Conservation (phyloP, 2,113 vertebrate genomes). For the Hippocampus barbouri region DNA sequence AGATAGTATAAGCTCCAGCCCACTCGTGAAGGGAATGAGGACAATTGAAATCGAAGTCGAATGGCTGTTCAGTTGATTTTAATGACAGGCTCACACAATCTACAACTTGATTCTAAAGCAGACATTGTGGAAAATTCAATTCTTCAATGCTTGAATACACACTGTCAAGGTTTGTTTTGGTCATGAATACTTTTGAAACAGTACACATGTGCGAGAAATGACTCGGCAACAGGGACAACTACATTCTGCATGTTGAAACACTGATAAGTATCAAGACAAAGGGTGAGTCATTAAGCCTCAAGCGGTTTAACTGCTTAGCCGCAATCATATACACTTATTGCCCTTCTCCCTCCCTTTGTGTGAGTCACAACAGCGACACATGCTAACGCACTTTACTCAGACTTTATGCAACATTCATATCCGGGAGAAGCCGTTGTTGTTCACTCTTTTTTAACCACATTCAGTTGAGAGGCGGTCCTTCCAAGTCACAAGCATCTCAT, state of each 20-base stretch:
- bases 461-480: slow-evolving; percentile 15
- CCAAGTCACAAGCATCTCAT: slow-evolving; percentile 37
- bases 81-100: background rate
- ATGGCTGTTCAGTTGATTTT: background rate
- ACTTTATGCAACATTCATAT: slow-evolving; percentile 34
- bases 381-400: slow-evolving; percentile 22
- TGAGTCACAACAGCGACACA: slow-evolving; percentile 6
- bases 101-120: background rate
- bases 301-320: slow-evolving; percentile 8
- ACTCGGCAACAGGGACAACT: background rate
- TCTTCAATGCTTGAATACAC: background rate
- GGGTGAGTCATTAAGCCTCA: slow-evolving; percentile 28
- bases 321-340: slow-evolving; percentile 19
- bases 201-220: background rate
- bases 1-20: background rate
- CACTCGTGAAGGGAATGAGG: background rate
- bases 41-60: background rate
- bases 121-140: background rate
- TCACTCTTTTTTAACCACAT: slow-evolving; percentile 28
- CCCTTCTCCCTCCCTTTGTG: slow-evolving; percentile 7
- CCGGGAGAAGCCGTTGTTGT: slow-evolving; percentile 17
- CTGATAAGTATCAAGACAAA: slow-evolving; percentile 26
- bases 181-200: background rate
- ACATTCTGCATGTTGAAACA: slow-evolving; percentile 11
- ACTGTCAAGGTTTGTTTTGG: background rate